phyloP scores from a whole-genome alignment of 2,113 vertebrate genomes.

The Ammodytes marinus region DNA sequence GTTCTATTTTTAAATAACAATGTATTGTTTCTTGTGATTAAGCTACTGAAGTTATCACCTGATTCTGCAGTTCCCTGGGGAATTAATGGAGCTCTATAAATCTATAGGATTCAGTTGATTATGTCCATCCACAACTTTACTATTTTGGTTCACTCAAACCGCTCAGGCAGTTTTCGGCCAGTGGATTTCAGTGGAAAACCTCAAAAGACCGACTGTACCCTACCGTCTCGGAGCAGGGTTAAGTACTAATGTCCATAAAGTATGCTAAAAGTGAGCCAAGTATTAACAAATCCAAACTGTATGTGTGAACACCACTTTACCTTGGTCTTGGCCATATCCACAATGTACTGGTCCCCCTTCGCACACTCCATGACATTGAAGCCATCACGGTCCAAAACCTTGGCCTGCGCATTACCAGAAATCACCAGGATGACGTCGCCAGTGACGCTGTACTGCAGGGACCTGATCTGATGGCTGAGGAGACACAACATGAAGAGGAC shows the following conservation, averaged over 20 bases:
- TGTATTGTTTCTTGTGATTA: background rate
- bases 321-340: conserved; percentile 99
- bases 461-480: conserved; percentile 94
- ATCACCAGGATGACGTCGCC: conserved; percentile 97
- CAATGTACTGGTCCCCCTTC: conserved; percentile 98
- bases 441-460: conserved; percentile 94
- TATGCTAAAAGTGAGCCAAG: background rate
- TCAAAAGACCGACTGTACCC: too few relatives aligned
- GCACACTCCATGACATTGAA: conserved; percentile 98
- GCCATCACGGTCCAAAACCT: conserved; percentile 96
- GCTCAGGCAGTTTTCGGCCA: background rate
- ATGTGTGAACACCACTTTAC: conserved; percentile 68
- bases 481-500: conserved; percentile 12
- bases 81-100: background rate
- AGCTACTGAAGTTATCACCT: too few relatives aligned
- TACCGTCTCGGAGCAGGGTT: background rate
- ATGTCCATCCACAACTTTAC: background rate
- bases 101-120: background rate
- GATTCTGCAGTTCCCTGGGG: background rate
- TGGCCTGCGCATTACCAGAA: conserved; percentile 96
- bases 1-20: background rate
- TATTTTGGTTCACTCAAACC: background rate
- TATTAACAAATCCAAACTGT: background rate
- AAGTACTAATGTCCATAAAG: too few relatives aligned
- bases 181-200: background rate